A percentile compares a stretch with the other conserved stretches of the same genome.
Evolutionary conservation across 2,797 vertebrate species (phyloP).

Genomic region (Phylloscopus collybita): DNA sequence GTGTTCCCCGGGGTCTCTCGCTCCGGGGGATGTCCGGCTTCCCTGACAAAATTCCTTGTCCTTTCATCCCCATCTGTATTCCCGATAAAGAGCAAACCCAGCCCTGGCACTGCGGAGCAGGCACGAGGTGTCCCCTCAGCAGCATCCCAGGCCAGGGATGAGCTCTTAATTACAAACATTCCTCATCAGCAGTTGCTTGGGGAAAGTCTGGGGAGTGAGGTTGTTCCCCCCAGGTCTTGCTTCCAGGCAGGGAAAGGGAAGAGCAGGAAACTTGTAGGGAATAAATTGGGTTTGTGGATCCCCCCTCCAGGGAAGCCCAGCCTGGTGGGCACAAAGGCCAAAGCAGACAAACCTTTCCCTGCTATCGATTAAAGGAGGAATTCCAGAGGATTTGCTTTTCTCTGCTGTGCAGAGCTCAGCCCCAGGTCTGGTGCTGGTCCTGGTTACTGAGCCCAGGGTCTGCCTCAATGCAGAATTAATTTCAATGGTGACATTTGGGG

Average conservation of each 20-base stretch:
- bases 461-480: background rate
- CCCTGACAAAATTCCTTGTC: background rate
- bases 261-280: background rate
- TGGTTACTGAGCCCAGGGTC: background rate
- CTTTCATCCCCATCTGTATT: background rate
- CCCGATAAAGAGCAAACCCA: background rate
- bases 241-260: background rate
- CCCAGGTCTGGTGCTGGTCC: rapidly evolving
- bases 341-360: background rate
- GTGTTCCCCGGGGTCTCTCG: rapidly evolving
- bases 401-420: background rate
- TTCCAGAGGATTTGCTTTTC: background rate
- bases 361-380: background rate
- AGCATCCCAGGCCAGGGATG: background rate
- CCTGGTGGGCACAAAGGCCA: background rate
- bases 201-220: background rate
- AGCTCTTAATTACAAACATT: background rate
- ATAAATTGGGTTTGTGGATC: background rate
- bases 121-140: background rate
- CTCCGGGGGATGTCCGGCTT: background rate
- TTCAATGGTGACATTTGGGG: rapidly evolving
- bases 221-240: background rate
- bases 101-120: rapidly evolving
- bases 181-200: rapidly evolving
- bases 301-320: background rate